Percentiles rank a stretch among this genome's conserved stretches.
Evolutionary conservation across 2,888 invertebrate species (phyloP).

Genomic region (Muscina levida): DNA sequence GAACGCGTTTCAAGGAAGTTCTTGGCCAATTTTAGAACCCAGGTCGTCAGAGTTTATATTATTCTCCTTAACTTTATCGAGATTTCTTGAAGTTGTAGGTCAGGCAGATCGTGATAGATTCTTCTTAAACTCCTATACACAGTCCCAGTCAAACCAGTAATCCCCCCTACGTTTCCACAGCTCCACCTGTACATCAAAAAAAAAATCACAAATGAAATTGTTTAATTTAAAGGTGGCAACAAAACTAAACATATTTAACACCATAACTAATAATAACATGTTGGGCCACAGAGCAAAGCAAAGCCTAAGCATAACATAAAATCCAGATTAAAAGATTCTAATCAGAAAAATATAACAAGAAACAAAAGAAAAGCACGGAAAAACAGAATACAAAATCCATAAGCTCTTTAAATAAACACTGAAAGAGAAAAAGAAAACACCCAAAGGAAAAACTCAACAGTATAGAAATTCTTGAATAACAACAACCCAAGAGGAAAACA

Average conservation of each 20-base stretch:
- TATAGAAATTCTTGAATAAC: not conserved
- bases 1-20: too few relatives aligned
- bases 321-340: slow-evolving; percentile 54
- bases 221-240: slow-evolving; percentile 53
- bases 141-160: too few relatives aligned
- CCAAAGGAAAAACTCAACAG: not conserved
- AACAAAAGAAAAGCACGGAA: not conserved
- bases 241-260: slow-evolving; percentile 59
- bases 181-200: not conserved
- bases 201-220: slow-evolving; percentile 31
- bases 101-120: too few relatives aligned
- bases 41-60: too few relatives aligned
- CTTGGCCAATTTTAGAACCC: too few relatives aligned
- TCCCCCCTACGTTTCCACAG: too few relatives aligned
- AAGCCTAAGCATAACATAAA: slow-evolving; percentile 45
- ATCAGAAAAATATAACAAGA: slow-evolving; percentile 41
- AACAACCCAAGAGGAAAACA: not conserved
- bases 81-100: too few relatives aligned
- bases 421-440: not conserved
- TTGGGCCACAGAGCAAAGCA: slow-evolving; percentile 32
- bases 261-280: slow-evolving; percentile 42
- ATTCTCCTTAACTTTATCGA: too few relatives aligned
- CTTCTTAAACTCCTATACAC: too few relatives aligned
- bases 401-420: not conserved
- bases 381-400: slow-evolving; percentile 28